phyloP scores from a whole-genome alignment of 2,797 vertebrate species.

The Phoxinus dragarum region DNA sequence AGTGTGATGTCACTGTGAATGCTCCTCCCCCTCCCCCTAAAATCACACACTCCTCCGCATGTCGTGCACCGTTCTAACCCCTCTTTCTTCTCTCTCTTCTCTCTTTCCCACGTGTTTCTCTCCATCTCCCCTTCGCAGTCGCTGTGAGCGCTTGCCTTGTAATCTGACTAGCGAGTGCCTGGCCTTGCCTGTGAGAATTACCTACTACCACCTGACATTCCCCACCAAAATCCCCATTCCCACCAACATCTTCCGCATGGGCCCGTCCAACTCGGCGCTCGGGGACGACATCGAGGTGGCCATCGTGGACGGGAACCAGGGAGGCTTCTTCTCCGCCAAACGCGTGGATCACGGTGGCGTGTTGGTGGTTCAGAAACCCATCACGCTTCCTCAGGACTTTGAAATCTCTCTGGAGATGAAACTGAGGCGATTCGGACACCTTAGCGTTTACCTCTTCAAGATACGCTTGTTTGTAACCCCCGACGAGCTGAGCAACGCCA shows the following conservation, averaged over 20 bases:
- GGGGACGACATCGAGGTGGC: constrained; percentile 91
- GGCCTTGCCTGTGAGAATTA: constrained; percentile 96
- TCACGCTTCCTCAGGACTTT: constrained; percentile 88
- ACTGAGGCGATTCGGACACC: constrained; percentile 83
- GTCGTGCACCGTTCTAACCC: constrained; percentile 69
- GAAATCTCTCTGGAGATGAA: constrained; percentile 91
- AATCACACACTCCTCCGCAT: constrained; percentile 67
- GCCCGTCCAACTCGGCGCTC: constrained; percentile 85
- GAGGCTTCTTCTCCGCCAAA: constrained; percentile 87
- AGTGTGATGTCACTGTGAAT: neutral
- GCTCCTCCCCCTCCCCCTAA: constrained; percentile 22
- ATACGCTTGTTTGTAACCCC: constrained; percentile 91
- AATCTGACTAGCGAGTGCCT: constrained; percentile 93
- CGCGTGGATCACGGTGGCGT: constrained; percentile 84
- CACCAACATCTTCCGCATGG: constrained; percentile 98
- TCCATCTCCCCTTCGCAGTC: constrained; percentile 79
- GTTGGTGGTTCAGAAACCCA: constrained; percentile 86
- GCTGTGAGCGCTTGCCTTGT: constrained; percentile 99
- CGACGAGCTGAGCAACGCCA: constrained; percentile 76
- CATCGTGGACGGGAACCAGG: constrained; percentile 90
- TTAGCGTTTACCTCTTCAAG: constrained; percentile 90
- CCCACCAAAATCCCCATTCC: constrained; percentile 94
- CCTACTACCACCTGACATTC: constrained; percentile 97
- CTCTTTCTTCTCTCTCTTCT: constrained; percentile 59
- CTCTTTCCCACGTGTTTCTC: constrained; percentile 55